phyloP scores from a whole-genome alignment of 2,797 vertebrate genomes.

The Protosalanx chinensis region DNA sequence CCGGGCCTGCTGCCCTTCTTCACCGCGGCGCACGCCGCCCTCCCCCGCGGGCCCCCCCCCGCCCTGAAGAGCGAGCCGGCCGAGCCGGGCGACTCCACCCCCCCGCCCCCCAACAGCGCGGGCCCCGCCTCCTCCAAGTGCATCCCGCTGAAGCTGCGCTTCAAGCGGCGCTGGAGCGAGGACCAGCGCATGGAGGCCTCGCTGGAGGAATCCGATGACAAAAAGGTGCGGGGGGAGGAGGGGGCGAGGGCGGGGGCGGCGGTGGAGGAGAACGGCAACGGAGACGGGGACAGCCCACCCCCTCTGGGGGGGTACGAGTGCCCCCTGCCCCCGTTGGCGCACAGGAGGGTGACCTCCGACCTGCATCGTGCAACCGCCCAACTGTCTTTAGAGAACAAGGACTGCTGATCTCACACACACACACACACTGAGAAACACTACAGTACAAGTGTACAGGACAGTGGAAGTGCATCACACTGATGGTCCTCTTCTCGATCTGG shows the following conservation, averaged over 20 bases:
- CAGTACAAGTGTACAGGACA: conserved; percentile 41
- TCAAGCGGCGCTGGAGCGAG: conserved; percentile 91
- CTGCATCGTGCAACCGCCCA: conserved; percentile 88
- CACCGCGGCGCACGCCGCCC: conserved; percentile 48
- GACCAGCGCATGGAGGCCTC: conserved; percentile 87
- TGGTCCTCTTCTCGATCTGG: neutral
- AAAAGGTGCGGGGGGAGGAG: conserved; percentile 80
- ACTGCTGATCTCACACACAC: conserved; percentile 74
- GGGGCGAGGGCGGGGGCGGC: conserved; percentile 49
- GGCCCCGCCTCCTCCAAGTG: conserved; percentile 67
- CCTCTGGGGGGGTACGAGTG: conserved; percentile 52
- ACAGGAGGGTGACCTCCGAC: conserved; percentile 78
- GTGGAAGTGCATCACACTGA: conserved; percentile 51
- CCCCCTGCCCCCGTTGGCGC: conserved; percentile 47
- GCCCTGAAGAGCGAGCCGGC: conserved; percentile 65
- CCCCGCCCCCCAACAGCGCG: conserved; percentile 43
- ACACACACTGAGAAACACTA: conserved; percentile 52
- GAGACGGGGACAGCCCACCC: conserved; percentile 65
- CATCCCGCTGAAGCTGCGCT: conserved; percentile 89
- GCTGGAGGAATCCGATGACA: conserved; percentile 77
- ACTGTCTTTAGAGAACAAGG: conserved; percentile 88
- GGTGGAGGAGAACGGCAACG: conserved; percentile 64
- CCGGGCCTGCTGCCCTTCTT: conserved; percentile 67
- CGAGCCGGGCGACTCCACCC: conserved; percentile 46
- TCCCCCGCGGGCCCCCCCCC: conserved; percentile 45